Base-by-base conservation (phyloP, 2,888 invertebrate genomes). In the Drosophila lacicola region DNA sequence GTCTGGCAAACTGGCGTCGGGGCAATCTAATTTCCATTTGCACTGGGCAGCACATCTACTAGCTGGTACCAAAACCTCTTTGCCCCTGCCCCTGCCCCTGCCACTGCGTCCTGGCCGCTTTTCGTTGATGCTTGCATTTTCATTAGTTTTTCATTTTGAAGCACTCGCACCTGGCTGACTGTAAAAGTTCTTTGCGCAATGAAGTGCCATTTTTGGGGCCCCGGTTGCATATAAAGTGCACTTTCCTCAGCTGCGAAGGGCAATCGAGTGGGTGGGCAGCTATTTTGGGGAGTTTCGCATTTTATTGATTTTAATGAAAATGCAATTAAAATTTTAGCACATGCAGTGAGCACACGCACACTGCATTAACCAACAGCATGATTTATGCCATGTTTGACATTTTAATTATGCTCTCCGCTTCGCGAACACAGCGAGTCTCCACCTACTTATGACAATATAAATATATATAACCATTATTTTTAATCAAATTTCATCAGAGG, bases 21-120 rank as follows among this genome's bases (percentile, higher is more conserved):
- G 66, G 85, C 88, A 85, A 87, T 87, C 89, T 85, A 87, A 85
- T 85, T 85, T 85, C 85, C 89, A 85, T 85, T 88, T 88, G 78
- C 69, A 61, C 70, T 54, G 62, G 53, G 29, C 71, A 68, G 14
- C 44, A 39, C 42, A 50, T 14, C 61, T 13, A 44, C 42, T 19
- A 17, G 21, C 39, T 10, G 8, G 44, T 13, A 46, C 29, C 21
- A 19, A 61, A 41, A 33, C 13, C 47, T 37, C 34, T 44, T 39
- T n/a, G 14, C 34, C 4, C 11, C 13, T 25, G 4, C 41, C 14
- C 34, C 25, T 13, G 25, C 8, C 8, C 2, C 8, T 17, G 25
- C 8, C 8, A 0, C 8, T 17, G 44, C 13, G 6, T 2, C 44
- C 8, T 13, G 42, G 4, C 19, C 19, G 29, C n/a, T 37, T 4